These are phyloP conservation scores for Philotrypesis tridentata DNA, from an alignment of 1,140 invertebrate genomes.

Conservation along the genomic window DNA sequence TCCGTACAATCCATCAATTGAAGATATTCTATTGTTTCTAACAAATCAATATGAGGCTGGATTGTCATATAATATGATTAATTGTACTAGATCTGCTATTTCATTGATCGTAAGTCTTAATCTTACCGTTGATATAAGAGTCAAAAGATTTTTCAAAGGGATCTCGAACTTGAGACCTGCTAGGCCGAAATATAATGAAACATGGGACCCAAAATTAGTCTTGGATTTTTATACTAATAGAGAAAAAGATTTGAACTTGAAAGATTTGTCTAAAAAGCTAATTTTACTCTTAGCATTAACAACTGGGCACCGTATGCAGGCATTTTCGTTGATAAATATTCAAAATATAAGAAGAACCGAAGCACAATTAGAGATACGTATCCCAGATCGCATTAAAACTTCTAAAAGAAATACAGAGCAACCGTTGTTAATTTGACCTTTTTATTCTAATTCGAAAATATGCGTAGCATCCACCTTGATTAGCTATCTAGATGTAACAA, in stretches of 20 bases:
- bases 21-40: constrained; percentile 46
- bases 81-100: constrained; percentile 34
- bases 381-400: constrained; percentile 9
- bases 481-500: constrained; percentile 4
- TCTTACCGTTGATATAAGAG: constrained; percentile 37
- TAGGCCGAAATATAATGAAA: constrained; percentile 51
- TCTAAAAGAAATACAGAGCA: background rate
- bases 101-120: constrained; percentile 31
- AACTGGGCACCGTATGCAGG: constrained; percentile 19
- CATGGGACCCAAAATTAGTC: constrained; percentile 55
- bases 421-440: constrained; percentile 2
- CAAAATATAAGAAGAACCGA: background rate
- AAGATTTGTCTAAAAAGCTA: constrained; percentile 13
- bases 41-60: constrained; percentile 15
- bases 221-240: constrained; percentile 43
- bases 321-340: constrained; percentile 28
- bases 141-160: constrained; percentile 56
- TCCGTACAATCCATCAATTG: background rate
- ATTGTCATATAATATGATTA: constrained; percentile 13
- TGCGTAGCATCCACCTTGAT: background rate
- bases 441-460: background rate
- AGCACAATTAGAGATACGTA: background rate
- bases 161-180: constrained; percentile 47
- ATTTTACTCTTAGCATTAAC: background rate
- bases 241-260: background rate